phyloP scores from a whole-genome alignment of 2,797 vertebrate genomes.

The Heterohyrax brucei region DNA sequence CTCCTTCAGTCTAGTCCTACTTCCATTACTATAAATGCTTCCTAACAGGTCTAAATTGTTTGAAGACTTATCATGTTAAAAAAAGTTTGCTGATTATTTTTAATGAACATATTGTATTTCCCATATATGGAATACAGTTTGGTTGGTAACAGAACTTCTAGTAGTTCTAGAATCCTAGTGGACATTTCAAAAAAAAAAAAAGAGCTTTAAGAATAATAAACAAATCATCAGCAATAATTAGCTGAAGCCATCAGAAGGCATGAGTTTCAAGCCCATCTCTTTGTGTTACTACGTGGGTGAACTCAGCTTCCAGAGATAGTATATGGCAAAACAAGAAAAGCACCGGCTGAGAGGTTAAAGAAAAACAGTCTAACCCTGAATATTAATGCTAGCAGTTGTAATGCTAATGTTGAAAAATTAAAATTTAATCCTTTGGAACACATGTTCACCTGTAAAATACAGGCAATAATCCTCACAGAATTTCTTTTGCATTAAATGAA shows the following conservation, averaged over 20 bases:
- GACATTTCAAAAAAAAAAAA: conserved; percentile 45
- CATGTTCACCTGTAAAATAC: conserved; percentile 13
- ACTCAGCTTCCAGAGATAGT: neutral
- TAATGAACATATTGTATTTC: neutral
- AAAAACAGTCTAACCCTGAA: conserved; percentile 57
- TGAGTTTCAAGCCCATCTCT: conserved; percentile 24
- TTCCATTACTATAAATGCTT: conserved; percentile 6
- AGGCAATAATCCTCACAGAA: conserved; percentile 16
- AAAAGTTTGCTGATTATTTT: neutral
- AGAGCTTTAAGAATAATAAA: neutral
- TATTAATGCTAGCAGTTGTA: neutral
- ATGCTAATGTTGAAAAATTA: neutral
- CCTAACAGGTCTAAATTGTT: conserved; percentile 48
- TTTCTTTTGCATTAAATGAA: conserved; percentile 41
- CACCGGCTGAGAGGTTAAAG: neutral
- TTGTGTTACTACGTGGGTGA: conserved; percentile 28
- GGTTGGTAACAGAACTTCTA: conserved; percentile 15
- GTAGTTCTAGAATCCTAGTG: neutral
- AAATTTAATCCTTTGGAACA: conserved; percentile 14
- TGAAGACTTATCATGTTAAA: neutral
- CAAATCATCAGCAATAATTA: conserved; percentile 21
- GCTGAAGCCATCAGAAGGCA: neutral
- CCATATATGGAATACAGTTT: conserved; percentile 4
- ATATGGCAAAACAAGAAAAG: conserved; percentile 37
- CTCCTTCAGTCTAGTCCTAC: conserved; percentile 13